Conservation (phyloP, 2,113 vertebrate genomes). For the Erinaceus europaeus region DNA sequence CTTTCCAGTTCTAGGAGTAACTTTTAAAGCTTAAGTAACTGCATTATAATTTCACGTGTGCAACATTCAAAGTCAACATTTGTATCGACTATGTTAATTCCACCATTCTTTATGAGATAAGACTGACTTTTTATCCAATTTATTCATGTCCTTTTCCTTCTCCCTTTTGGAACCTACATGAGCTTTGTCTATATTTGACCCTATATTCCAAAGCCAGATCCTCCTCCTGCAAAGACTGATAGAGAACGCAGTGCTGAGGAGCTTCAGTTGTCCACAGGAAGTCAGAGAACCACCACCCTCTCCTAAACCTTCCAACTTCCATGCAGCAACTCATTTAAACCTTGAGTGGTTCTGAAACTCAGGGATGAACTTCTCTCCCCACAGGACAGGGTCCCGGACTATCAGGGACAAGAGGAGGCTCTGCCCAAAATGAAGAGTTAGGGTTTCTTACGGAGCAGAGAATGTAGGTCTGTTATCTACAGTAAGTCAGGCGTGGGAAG, state of each 20-base stretch:
- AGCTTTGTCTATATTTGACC: neutral
- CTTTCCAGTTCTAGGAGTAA: neutral
- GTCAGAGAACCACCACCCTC: neutral
- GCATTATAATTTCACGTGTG: too few relatives aligned
- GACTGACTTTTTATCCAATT: too few relatives aligned
- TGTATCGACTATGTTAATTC: too few relatives aligned
- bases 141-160: too few relatives aligned
- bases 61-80: too few relatives aligned
- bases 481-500: neutral
- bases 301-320: neutral
- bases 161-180: too few relatives aligned
- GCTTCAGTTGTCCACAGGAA: neutral
- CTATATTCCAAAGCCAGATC: neutral
- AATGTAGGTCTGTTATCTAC: neutral
- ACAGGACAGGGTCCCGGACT: neutral
- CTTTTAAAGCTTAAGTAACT: too few relatives aligned
- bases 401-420: accelerated
- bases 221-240: neutral
- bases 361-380: neutral
- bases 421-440: neutral
- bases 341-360: too few relatives aligned
- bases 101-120: too few relatives aligned
- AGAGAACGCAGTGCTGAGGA: neutral
- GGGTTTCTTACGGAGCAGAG: neutral
- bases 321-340: neutral